phyloP scores from a whole-genome alignment of 2,113 vertebrate genomes.

The Spea bombifrons region DNA sequence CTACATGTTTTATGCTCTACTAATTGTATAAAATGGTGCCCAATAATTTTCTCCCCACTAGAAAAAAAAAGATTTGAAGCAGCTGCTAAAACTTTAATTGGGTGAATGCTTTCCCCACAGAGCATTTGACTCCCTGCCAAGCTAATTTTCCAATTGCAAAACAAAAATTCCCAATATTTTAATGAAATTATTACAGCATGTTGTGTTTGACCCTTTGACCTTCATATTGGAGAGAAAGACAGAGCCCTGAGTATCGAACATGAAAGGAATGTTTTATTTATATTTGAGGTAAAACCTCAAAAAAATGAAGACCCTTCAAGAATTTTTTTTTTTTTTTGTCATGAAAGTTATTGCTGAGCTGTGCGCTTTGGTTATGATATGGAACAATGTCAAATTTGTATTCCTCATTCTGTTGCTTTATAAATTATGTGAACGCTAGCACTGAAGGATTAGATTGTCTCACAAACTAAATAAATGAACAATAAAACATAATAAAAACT shows the following conservation, averaged over 20 bases:
- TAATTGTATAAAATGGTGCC: constrained; percentile 64
- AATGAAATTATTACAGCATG: constrained; percentile 48
- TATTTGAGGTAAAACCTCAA: neutral
- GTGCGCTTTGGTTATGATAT: neutral
- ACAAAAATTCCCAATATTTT: constrained; percentile 51
- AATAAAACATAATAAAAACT: neutral
- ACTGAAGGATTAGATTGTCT: neutral
- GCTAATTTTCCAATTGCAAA: constrained; percentile 43
- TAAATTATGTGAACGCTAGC: neutral
- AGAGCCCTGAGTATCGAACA: constrained; percentile 45
- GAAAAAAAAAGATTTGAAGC: constrained; percentile 55
- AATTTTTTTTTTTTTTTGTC: neutral
- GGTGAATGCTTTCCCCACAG: constrained; percentile 51
- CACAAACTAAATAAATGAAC: neutral
- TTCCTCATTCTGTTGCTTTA: neutral
- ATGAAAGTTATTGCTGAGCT: neutral
- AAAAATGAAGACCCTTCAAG: neutral
- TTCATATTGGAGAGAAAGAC: constrained; percentile 47
- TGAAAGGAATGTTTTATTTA: neutral
- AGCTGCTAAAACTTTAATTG: constrained; percentile 68
- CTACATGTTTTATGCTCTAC: constrained; percentile 65
- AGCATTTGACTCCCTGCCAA: constrained; percentile 45
- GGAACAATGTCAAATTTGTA: neutral
- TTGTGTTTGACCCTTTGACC: constrained; percentile 33
- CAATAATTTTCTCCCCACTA: constrained; percentile 61